These are phyloP conservation scores for Antheraea assamensis DNA, from an alignment of 2,888 invertebrate genomes.

Conservation along the genomic window DNA sequence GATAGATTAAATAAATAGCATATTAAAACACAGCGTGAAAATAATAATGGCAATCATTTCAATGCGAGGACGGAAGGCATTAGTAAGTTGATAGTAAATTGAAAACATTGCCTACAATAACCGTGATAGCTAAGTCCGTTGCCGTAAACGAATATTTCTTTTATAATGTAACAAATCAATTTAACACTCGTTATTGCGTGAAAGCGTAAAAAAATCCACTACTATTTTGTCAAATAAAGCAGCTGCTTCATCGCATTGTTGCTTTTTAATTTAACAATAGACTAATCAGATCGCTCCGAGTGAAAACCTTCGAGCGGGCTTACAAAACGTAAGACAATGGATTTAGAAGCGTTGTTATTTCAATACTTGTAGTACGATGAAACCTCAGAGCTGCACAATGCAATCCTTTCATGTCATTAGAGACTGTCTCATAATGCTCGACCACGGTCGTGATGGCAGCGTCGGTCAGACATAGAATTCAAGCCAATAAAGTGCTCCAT, in stretches of 20 bases:
- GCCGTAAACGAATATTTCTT: conserved; percentile 51
- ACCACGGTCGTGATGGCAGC: conserved; percentile 51
- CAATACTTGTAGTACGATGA: conserved; percentile 56
- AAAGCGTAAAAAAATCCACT: conserved; percentile 55
- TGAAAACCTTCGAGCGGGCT: conserved; percentile 34
- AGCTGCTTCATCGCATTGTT: conserved; percentile 16
- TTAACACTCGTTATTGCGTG: conserved; percentile 53
- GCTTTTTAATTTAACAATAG: conserved; percentile 16
- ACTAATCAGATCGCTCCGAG: conserved; percentile 21
- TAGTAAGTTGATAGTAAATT: conserved; percentile 50
- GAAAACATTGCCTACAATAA: conserved; percentile 51
- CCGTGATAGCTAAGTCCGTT: conserved; percentile 44
- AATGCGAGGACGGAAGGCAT: conserved; percentile 41
- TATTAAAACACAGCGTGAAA: conserved; percentile 43
- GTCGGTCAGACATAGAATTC: conserved; percentile 42
- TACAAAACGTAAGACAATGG: conserved; percentile 42
- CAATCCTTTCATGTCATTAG: conserved; percentile 68
- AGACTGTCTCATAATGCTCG: conserved; percentile 51
- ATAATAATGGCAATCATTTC: conserved; percentile 44
- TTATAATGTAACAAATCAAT: conserved; percentile 57
- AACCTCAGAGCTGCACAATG: conserved; percentile 55
- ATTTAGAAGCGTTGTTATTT: conserved; percentile 49
- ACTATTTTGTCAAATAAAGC: conserved; percentile 38
- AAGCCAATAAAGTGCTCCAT: conserved; percentile 58
- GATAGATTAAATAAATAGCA: conserved; percentile 23